A percentile compares a stretch with the other conserved stretches of the same genome.
These are phyloP conservation scores for Cassiopea xamachana DNA, from an alignment of 30 jellyfish, hydroid and myxozoan species.

Conservation along the genomic window DNA sequence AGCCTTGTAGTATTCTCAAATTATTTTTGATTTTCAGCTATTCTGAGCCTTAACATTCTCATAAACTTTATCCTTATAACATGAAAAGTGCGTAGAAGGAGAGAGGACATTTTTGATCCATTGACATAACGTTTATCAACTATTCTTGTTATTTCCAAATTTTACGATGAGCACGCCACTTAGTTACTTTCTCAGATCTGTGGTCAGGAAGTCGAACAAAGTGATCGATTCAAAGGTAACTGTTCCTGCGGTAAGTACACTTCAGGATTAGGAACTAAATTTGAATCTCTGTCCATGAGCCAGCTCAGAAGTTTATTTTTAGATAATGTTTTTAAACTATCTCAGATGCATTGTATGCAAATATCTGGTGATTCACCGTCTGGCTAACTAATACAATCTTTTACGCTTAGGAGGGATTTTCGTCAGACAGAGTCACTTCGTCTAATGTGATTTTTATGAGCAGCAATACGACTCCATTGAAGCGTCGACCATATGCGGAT, in stretches of 20 bases:
- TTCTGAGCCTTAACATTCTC: too few species aligned
- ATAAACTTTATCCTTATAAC: too few species aligned
- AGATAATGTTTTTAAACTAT: slow-evolving; percentile 7
- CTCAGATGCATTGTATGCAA: neutral
- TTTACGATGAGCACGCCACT: neutral
- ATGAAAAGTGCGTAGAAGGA: too few species aligned
- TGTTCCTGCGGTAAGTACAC: slow-evolving; percentile 16
- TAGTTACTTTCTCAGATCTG: slow-evolving; percentile 1
- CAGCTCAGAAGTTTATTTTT: neutral
- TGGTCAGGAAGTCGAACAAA: slow-evolving; percentile 21
- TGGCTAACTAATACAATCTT: neutral
- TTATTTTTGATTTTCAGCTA: too few species aligned
- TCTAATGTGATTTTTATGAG: neutral
- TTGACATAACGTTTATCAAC: too few species aligned
- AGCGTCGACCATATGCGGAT: neutral
- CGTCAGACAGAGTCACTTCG: neutral
- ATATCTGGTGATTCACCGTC: neutral
- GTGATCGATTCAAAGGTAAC: slow-evolving; percentile 15
- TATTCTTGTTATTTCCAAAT: neutral
- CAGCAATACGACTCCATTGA: neutral
- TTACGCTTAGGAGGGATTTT: neutral
- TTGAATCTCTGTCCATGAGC: slow-evolving; percentile 6
- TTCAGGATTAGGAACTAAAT: slow-evolving; percentile 23
- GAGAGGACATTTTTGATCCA: too few species aligned
- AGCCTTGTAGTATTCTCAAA: too few species aligned